Evolutionary conservation across 2,888 invertebrate species (phyloP).

Genomic region (Athalia circularis): DNA sequence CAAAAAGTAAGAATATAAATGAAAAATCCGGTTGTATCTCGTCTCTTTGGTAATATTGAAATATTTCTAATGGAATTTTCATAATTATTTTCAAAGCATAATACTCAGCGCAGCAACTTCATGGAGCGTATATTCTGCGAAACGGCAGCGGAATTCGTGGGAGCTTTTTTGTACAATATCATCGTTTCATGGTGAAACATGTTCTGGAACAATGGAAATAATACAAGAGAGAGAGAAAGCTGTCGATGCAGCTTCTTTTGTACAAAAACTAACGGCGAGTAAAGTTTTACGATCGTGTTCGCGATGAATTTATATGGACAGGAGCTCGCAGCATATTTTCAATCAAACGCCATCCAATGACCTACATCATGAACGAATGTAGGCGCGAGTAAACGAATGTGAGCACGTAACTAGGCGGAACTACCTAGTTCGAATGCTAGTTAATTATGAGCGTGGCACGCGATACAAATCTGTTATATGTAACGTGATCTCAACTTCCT

Average conservation of each 20-base stretch:
- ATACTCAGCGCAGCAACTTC: no score
- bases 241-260: background rate
- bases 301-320: background rate
- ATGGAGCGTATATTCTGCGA: no score
- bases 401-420: background rate
- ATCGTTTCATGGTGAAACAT: no score
- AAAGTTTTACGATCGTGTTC: constrained; percentile 14
- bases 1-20: no score
- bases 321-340: constrained; percentile 7
- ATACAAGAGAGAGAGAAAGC: background rate
- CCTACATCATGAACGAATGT: background rate
- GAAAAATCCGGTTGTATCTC: no score
- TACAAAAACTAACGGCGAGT: background rate
- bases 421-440: constrained; percentile 18
- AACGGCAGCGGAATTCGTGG: no score
- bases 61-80: no score
- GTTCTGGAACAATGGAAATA: background rate
- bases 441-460: constrained; percentile 35
- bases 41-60: no score
- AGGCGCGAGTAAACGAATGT: background rate
- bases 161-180: no score
- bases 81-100: no score
- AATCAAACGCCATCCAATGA: background rate
- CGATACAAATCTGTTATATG: constrained; percentile 33
- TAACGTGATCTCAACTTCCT: constrained; percentile 34